These are phyloP conservation scores for Falco naumanni DNA, from an alignment of 2,797 vertebrate species.

Conservation along the genomic window DNA sequence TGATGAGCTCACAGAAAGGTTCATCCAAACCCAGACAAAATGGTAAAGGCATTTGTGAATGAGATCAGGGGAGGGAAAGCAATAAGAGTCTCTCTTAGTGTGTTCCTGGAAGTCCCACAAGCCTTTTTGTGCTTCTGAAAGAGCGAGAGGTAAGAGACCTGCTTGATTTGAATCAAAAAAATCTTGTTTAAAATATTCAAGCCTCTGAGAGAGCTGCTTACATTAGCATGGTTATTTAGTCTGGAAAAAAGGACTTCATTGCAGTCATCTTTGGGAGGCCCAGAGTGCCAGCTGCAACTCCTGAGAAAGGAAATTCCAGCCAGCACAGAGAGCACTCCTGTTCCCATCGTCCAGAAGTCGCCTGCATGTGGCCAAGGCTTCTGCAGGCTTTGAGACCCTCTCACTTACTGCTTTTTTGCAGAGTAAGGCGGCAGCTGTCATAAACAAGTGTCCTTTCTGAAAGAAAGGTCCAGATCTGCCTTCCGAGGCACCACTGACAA, in stretches of 20 bases:
- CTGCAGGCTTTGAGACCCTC: neutral
- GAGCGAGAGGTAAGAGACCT: neutral
- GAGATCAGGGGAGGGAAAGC: neutral
- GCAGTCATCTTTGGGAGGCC: neutral
- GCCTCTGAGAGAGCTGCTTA: conserved; percentile 31
- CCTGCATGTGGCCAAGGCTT: neutral
- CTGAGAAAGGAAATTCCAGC: conserved; percentile 44
- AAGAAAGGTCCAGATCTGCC: neutral
- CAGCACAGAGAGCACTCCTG: conserved; percentile 10
- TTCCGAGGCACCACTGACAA: neutral
- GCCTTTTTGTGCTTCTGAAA: neutral
- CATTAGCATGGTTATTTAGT: conserved; percentile 42
- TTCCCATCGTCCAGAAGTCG: neutral
- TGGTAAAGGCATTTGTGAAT: neutral
- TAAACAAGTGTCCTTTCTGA: neutral
- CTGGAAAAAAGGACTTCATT: conserved; percentile 34
- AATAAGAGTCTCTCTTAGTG: neutral
- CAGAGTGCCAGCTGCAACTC: conserved; percentile 17
- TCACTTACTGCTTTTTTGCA: neutral
- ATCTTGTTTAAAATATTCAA: conserved; percentile 40
- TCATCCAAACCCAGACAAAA: neutral
- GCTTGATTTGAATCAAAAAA: conserved; percentile 29
- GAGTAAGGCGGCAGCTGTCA: neutral
- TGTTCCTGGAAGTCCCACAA: neutral
- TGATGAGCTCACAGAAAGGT: neutral